Evolutionary conservation across 2,113 vertebrate species (phyloP), one percentile per base, ranked within the genome.

Genomic region (Tympanuchus pallidicinctus): DNA sequence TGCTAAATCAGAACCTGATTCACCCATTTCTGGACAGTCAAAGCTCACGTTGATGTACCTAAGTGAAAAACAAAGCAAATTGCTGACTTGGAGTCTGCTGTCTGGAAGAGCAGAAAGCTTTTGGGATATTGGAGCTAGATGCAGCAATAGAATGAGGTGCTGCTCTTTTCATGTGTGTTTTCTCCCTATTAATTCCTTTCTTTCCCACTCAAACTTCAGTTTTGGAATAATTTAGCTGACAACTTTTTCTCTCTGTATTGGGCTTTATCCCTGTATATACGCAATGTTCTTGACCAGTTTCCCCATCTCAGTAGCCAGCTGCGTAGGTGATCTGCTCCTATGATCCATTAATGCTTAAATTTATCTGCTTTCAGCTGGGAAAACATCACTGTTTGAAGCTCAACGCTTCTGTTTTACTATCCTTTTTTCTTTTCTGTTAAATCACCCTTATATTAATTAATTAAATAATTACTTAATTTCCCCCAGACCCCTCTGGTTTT

Each of bases 81-180:
- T 69, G 9, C 19, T 57, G 10, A 24, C 18, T 82, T 73, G 45
- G n/a, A 21, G 59, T 34, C 21, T 1, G 0, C 0, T 0, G 25
- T 8, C 48, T 18, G 7, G 57, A 82, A 75, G 13, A 47, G 25
- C 16, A 69, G 32, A 72, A 88, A 84, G 13, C 22, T n/a, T 36
- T 70, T 0, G 0, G 27, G 8, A 13, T 83, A 5, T 15, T 72
- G 11, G 52, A 88, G 22, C 4, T 78, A 34, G 7, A 9, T 43
- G 52, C 13, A 38, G 8, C 21, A 19, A 32, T 6, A 42, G 7
- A 4, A 9, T 11, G 54, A 87, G 43, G 30, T 73, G 52, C 40
- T 79, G 28, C 20, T 64, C 21, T n/a, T 43, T 72, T 59, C 69
- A 69, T 65, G 36, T 76, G 70, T 84, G 18, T 4, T 65, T 27